These are phyloP conservation scores for Andrena praecox DNA, from an alignment of 2,888 invertebrate species.

Conservation along the genomic window DNA sequence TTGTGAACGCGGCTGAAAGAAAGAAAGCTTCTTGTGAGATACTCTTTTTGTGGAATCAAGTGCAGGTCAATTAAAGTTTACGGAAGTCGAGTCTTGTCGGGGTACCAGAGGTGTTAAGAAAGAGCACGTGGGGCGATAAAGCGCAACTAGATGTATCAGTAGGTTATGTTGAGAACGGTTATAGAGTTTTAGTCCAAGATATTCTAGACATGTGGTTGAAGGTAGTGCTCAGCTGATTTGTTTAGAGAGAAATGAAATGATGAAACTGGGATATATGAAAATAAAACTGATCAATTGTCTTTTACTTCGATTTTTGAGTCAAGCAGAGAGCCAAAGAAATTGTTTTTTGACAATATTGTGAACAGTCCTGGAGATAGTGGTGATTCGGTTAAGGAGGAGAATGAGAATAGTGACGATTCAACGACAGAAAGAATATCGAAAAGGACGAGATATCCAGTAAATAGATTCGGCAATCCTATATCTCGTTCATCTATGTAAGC, in stretches of 20 bases:
- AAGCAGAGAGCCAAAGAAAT: too few species aligned
- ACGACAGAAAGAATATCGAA: background rate
- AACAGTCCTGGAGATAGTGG: too few species aligned
- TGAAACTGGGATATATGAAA: too few species aligned
- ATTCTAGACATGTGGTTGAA: too few species aligned
- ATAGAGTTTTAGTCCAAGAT: too few species aligned
- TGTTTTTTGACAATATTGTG: too few species aligned
- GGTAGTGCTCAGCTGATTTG: too few species aligned
- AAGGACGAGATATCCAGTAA: slow-evolving; percentile 4
- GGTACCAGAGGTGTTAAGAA: slow-evolving; percentile 26
- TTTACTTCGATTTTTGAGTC: too few species aligned
- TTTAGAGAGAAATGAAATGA: too few species aligned
- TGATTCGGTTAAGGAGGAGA: too few species aligned
- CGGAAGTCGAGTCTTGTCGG: slow-evolving; percentile 35
- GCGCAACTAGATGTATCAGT: slow-evolving; percentile 12
- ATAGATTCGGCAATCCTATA: slow-evolving; percentile 11
- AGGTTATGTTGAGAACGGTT: too few species aligned
- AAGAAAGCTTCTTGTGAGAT: slow-evolving; percentile 1
- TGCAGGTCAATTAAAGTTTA: slow-evolving; percentile 22
- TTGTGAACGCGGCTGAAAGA: slow-evolving; percentile 19
- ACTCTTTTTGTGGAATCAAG: slow-evolving; percentile 5
- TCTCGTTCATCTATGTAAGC: slow-evolving; percentile 46
- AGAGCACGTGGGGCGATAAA: slow-evolving; percentile 25
- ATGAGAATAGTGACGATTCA: background rate
- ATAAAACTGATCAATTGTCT: too few species aligned